Base-by-base conservation (phyloP, 2,888 invertebrate species). In the Coleophora deauratella region DNA sequence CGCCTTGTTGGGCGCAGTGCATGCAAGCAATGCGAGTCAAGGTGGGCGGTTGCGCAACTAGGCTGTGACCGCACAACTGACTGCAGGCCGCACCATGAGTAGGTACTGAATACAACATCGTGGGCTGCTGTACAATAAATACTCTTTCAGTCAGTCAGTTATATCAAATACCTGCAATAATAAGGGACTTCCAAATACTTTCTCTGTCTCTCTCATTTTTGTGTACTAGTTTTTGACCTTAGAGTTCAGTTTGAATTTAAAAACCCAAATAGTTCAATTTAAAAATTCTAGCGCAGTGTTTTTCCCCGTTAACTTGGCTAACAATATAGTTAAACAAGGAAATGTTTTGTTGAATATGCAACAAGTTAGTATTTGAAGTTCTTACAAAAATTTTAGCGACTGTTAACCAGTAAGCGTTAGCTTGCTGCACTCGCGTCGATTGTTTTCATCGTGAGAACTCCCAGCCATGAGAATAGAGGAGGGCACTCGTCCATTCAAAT, bases 391-490 rank as follows among this genome's bases (percentile, higher is more conserved):
- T 6, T 21, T 21, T 21, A 21, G 21, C 6, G 21, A 6, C 21
- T 21, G 6, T n/a, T 21, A 21, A 21, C 21, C 21, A 70, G 62
- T 65, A 66, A 66, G n/a, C 54, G 60, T 57, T n/a, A n/a, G n/a
- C n/a, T n/a, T 61, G 60, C 62, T 58, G 60, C 65, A 62, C 69
- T 66, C 66, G 71, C 72, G 71, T 71, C 64, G 61, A 76, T 77
- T 76, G 73, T 77, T 76, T 75, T 66, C 73, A 76, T 66, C 73
- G 75, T 76, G 76, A 68, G 77, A 76, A 72, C 61, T 66, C 69
- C 51, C 54, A 67, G 57, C 59, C 72, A 77, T 74, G 76, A 66
- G 78, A 78, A 77, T 67, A 52, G 55, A 61, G 58, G 65, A 67
- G 66, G 59, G 64, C 57, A 59, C 60, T 54, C 54, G 57, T 50